Base-by-base conservation (phyloP, 2,888 invertebrate genomes). In the Cheilosia vernalis region DNA sequence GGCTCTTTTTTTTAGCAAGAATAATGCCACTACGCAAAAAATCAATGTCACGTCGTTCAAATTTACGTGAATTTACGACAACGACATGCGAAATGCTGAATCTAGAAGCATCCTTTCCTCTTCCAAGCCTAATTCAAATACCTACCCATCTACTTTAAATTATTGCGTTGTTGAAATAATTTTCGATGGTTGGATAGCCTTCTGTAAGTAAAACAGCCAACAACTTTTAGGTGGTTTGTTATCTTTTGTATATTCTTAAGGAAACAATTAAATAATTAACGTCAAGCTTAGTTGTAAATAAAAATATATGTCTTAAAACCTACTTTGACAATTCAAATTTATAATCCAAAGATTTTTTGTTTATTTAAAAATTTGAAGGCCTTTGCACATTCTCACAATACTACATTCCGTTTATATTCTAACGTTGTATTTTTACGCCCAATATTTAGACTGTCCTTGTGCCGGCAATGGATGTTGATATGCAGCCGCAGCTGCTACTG, bases 381-480 rank as follows among this genome's bases (percentile, higher is more conserved):
- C 67, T 56, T 84, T 79, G 79, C 80, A 79, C 64, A 69, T 79
- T 76, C 60, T 80, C 53, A 63, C 44, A 4, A 13, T 13, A 13
- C 37, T 37, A 37, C n/a, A 27, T 15, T 27, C 15, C 13, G 24
- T 64, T n/a, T 42, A 24, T 44, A n/a, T 9, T 15, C 24, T 4
- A 1, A 5, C 0, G 9, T 47, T 1, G n/a, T 42, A 4, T 49
- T 13, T 47, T 84, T 51, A 91, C 79, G 91, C 89, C 92, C 92
- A 92, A 87, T 92, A 92, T 86, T 92, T 92, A 49, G 90, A 88
- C 53, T 90, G 90, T 24, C 89, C 89, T 87, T 91, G 91, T 15
- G 90, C 88, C 19, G 91, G 89, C 78, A 90, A 84, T 10, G 91
- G 89, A 88, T 92, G 92, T 76, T 91, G 90, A 86, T 92, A 92